These are phyloP conservation scores for Scaptomyza montana DNA, from an alignment of 1,140 invertebrate species.

Conservation along the genomic window DNA sequence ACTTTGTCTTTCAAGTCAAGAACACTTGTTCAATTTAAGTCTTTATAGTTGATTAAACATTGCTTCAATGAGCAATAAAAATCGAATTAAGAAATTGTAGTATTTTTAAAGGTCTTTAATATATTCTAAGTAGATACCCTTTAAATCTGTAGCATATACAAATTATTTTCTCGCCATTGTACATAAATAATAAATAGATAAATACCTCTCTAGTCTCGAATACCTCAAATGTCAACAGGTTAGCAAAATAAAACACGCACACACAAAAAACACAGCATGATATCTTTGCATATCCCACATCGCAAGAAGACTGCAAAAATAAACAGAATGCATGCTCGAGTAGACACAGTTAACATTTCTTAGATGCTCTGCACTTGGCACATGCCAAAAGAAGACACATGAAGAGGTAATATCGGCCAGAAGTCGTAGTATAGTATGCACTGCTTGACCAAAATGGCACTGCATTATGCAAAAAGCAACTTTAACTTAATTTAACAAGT, in stretches of 20 bases:
- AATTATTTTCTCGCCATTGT: background rate
- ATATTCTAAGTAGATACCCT: too few relatives aligned
- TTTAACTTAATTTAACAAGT: constrained; percentile 72
- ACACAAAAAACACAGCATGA: background rate
- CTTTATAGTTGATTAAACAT: background rate
- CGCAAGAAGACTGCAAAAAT: constrained; percentile 46
- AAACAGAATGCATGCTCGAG: constrained; percentile 45
- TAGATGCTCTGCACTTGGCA: constrained; percentile 29
- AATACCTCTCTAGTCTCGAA: constrained; percentile 16
- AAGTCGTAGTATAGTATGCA: background rate
- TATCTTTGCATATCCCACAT: constrained; percentile 24
- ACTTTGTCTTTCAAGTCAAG: background rate
- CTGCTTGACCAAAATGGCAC: constrained; percentile 52
- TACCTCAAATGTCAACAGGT: constrained; percentile 33
- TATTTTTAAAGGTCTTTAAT: too few relatives aligned
- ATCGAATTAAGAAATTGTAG: too few relatives aligned
- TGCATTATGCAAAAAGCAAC: constrained; percentile 57
- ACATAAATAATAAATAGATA: constrained; percentile 15
- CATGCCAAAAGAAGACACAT: constrained; percentile 20
- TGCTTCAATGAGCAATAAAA: too few relatives aligned
- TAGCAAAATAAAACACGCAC: constrained; percentile 8
- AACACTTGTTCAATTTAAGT: background rate
- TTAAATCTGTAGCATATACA: too few relatives aligned
- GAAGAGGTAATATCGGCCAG: constrained; percentile 17
- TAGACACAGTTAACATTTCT: constrained; percentile 40